Conservation (phyloP, 2,113 vertebrate species). For the Dipodomys ordii region DNA sequence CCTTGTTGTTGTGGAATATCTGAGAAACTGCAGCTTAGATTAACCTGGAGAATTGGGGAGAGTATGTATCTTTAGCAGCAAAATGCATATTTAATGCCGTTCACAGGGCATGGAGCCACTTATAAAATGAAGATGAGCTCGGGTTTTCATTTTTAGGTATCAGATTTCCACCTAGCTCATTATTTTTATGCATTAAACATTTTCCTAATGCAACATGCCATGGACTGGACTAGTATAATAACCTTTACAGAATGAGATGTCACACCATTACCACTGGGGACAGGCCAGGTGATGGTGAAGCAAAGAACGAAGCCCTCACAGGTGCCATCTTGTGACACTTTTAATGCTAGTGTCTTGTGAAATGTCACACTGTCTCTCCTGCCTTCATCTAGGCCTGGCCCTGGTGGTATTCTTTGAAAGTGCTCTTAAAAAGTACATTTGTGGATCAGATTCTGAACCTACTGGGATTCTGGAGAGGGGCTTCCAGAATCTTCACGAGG, state of each 20-base stretch:
- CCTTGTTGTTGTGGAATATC: conserved; percentile 41
- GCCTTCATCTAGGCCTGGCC: neutral
- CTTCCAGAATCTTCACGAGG: too few relatives aligned
- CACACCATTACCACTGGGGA: neutral
- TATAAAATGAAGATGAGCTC: conserved; percentile 71
- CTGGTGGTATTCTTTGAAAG: neutral
- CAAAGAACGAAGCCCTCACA: neutral
- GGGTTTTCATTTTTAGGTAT: conserved; percentile 73
- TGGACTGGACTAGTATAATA: neutral
- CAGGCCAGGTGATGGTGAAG: neutral
- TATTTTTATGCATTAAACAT: conserved; percentile 73
- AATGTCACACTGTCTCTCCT: neutral
- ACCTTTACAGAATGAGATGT: conserved; percentile 12
- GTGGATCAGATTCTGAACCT: neutral
- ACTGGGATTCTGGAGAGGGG: neutral
- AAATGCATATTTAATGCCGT: conserved; percentile 69
- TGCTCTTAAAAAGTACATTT: neutral
- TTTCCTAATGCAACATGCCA: conserved; percentile 38
- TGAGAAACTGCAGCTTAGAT: conserved; percentile 60
- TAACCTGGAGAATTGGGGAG: conserved; percentile 62
- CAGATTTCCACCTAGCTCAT: conserved; percentile 69
- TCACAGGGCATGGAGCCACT: conserved; percentile 54
- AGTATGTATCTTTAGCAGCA: conserved; percentile 67
- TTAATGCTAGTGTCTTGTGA: neutral
- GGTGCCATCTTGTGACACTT: neutral